Conservation (phyloP, 2,113 vertebrate genomes). For the Xenopus tropicalis region DNA sequence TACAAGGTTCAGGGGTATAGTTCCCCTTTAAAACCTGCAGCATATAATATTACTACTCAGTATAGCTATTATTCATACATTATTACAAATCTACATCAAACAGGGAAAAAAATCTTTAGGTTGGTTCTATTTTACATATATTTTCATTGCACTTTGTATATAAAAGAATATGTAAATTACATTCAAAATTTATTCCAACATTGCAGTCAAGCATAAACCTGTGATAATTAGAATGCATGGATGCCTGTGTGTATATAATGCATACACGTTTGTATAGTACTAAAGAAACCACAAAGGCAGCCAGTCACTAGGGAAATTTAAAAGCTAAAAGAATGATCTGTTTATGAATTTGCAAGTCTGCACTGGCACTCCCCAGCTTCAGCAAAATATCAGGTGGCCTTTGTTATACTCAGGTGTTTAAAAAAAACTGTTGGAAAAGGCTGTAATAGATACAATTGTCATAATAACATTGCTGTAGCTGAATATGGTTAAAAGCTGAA, state of each 20-base stretch:
- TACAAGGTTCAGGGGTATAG: no score
- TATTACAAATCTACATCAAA: no score
- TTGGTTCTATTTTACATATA: no score
- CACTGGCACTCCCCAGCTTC: not conserved
- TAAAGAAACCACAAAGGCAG: not conserved
- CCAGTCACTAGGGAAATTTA: constrained; percentile 32
- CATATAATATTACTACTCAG: no score
- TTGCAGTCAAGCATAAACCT: constrained; percentile 5
- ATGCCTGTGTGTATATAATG: not conserved
- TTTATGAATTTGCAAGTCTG: constrained; percentile 15
- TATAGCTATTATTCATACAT: no score
- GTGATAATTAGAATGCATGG: constrained; percentile 11
- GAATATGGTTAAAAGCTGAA: no score
- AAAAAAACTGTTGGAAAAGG: no score
- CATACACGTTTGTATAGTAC: not conserved
- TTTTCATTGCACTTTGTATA: no score
- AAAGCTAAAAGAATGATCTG: constrained; percentile 2
- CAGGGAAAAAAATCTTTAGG: no score
- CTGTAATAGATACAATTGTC: no score
- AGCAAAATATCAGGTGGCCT: not conserved
- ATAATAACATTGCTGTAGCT: no score
- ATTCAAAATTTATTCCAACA: not conserved
- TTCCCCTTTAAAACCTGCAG: no score
- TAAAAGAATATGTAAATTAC: not conserved
- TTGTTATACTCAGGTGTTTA: constrained; percentile 6